A percentile compares a stretch with the other conserved stretches of the same genome.
Evolutionary conservation across 2,113 vertebrate genomes (phyloP).

Genomic region (Orcinus orca): DNA sequence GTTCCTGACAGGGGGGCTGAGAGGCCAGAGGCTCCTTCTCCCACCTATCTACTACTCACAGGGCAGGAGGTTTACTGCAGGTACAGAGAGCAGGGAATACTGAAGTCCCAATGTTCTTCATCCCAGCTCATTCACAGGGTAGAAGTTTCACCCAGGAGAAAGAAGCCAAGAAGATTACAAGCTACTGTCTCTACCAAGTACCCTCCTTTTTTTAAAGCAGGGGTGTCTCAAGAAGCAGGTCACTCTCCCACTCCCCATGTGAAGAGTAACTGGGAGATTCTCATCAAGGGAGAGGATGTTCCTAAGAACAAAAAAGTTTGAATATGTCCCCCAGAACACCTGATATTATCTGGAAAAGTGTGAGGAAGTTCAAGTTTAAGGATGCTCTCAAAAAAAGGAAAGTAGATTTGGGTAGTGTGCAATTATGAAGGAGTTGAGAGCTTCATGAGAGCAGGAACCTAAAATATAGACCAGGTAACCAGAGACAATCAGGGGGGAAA

Average conservation of each 20-base stretch:
- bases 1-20: background rate
- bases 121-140: background rate
- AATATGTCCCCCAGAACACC: background rate
- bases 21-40: background rate
- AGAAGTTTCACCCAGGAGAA: background rate
- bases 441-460: background rate
- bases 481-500: background rate
- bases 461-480: background rate
- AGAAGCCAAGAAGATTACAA: background rate
- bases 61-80: background rate
- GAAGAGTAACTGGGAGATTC: background rate
- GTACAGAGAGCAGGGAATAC: background rate
- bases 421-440: background rate
- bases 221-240: background rate
- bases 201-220: background rate
- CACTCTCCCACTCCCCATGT: rapidly evolving
- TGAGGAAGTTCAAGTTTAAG: background rate
- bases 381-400: background rate
- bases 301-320: background rate
- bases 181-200: background rate
- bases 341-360: background rate
- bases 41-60: background rate
- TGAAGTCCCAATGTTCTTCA: background rate
- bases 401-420: background rate
- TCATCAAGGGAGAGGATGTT: background rate